Evolutionary conservation across 2,888 invertebrate genomes (phyloP), one percentile per base, ranked within the genome.

Genomic region (Rugalucina vietnamica): DNA sequence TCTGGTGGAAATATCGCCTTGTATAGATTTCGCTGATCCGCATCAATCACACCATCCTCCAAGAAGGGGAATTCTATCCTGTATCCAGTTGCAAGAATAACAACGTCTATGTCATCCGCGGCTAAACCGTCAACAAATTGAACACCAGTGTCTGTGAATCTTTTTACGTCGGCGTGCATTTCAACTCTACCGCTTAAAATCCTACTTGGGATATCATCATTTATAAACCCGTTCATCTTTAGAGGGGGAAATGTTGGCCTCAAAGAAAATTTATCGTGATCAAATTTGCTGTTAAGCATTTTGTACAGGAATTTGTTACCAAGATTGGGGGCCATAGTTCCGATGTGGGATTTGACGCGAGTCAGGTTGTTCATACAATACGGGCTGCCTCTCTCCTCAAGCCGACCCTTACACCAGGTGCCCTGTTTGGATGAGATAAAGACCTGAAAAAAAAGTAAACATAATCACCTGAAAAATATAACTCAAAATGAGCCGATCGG

Each of bases 61-160:
- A 95, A 85, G 88, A 94, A 95, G 1, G 95, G 95, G 87, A 95
- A 95, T 0, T 92, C 94, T 82, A 95, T 95, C 2, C 89, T 91
- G 90, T 95, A 95, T 0, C 93, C 94, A 29, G 95, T 94, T 0
- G 94, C 94, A 87, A 94, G 80, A 12, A 95, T 86, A 2, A 95
- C 92, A 14, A 89, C 90, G 84, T 95, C 95, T 27, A 94, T 89
- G 75, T 93, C 84, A 36, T 93, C 92, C 18, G 90, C 91, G 29
- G 84, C 78, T 4, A 92, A 87, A 5, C 93, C 93, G 76, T 94
- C 93, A 43, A 86, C 90, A 85, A 94, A 94, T 81, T 92, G 90
- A 2, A 94, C 92, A 0, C 92, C 92, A 0, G 86, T 91, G 49
- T 84, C 82, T 0, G 91, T 93, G 75, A 94, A 89, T 10, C 86